Percentiles rank a stretch among this genome's conserved stretches.
Conservation (phyloP, 2,888 invertebrate genomes). For the Chromoteleia sp. region DNA sequence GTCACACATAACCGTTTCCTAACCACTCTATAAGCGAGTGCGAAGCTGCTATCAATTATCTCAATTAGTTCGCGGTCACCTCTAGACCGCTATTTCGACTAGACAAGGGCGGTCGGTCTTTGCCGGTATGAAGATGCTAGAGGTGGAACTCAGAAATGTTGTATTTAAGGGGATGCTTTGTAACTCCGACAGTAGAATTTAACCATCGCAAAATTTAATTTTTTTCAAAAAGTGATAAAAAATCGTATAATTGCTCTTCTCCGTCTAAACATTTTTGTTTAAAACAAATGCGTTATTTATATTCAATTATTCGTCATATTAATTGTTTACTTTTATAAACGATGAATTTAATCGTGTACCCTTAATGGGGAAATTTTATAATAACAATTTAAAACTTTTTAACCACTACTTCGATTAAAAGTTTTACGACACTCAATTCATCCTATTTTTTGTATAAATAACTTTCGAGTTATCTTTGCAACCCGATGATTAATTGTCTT, state of each 20-base stretch:
- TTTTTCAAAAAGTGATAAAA: too few species aligned
- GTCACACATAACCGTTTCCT: slow-evolving; percentile 56
- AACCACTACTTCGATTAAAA: neutral
- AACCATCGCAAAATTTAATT: too few species aligned
- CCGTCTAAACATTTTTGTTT: too few species aligned
- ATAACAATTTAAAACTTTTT: slow-evolving; percentile 15
- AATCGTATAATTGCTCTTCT: too few species aligned
- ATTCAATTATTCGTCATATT: neutral
- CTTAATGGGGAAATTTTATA: slow-evolving; percentile 11
- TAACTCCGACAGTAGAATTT: too few species aligned
- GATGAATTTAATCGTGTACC: slow-evolving; percentile 2
- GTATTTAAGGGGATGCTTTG: slow-evolving; percentile 2
- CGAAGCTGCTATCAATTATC: slow-evolving; percentile 67
- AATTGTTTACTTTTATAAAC: neutral
- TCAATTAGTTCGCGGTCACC: slow-evolving; percentile 69
- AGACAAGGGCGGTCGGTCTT: slow-evolving; percentile 44
- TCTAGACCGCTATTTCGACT: slow-evolving; percentile 66
- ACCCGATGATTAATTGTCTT: slow-evolving; percentile 7
- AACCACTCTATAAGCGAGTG: slow-evolving; percentile 63
- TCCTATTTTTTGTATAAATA: slow-evolving; percentile 10
- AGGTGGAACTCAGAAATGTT: too few species aligned
- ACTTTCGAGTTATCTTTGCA: slow-evolving; percentile 15
- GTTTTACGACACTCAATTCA: slow-evolving; percentile 7
- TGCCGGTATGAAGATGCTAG: slow-evolving; percentile 17
- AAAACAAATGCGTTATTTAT: neutral